Evolutionary conservation across 1,140 invertebrate species (phyloP).

Genomic region (Drosophila obscura): DNA sequence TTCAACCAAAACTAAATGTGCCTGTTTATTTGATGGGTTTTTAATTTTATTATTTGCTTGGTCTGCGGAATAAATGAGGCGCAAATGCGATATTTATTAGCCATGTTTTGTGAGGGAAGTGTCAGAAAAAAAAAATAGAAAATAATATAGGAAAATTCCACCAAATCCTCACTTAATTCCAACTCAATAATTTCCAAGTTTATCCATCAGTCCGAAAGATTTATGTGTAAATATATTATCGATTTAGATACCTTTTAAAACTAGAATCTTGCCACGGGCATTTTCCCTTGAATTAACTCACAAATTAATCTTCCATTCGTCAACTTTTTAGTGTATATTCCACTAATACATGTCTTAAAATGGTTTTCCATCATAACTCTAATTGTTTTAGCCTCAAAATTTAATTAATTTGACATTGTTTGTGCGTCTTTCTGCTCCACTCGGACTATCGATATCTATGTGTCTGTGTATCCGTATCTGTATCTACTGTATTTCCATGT

Average conservation of each 20-base stretch:
- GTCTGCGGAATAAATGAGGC: slow-evolving; percentile 30
- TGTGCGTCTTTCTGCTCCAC: not conserved
- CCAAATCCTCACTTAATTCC: no score
- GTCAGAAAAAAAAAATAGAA: no score
- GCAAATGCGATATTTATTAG: not conserved
- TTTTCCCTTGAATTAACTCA: not conserved
- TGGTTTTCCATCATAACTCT: slow-evolving; percentile 35
- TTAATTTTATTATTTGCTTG: slow-evolving; percentile 64
- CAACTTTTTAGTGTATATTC: not conserved
- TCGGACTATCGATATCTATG: not conserved
- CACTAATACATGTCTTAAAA: slow-evolving; percentile 6
- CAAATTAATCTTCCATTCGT: no score
- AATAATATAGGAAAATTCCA: no score
- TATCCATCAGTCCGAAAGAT: no score
- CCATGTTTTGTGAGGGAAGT: no score
- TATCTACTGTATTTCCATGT: no score
- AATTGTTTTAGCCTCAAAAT: slow-evolving; percentile 58
- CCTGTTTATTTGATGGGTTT: slow-evolving; percentile 63
- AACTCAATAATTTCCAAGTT: no score
- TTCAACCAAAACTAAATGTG: slow-evolving; percentile 30
- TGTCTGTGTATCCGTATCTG: not conserved
- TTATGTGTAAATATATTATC: no score
- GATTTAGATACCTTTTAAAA: no score
- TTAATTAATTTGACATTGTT: slow-evolving; percentile 37
- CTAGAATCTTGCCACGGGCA: not conserved